Evolutionary conservation across 2,113 vertebrate genomes (phyloP), one percentile per base, ranked within the genome.

Genomic region (Parus major): DNA sequence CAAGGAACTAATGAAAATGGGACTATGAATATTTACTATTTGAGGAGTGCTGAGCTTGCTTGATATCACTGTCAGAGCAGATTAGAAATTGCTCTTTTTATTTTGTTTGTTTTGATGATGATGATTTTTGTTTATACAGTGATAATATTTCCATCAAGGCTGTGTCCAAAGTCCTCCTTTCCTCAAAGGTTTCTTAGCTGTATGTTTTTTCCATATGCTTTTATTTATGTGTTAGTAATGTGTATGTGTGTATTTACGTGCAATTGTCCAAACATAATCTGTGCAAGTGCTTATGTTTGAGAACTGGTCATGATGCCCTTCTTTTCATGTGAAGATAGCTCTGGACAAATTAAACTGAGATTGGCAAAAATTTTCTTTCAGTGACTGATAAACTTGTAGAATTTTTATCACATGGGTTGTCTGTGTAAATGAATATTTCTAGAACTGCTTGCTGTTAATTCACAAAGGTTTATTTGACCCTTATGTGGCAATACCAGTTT

Each of bases 1-100:
- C 56, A 46, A 82, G 50, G 63, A 83, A 85, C 55, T 81, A 56
- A 44, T 86, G 69, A 92, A 75, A 82, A 56, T 63, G 60, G 85
- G 57, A 47, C 88, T 88, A 7, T 60, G 70, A 90, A 57, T 86
- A 95, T 95, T 96, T 94, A 52, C 90, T 96, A 27, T 84, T 95
- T 95, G 70, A 94, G 77, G 69, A 95, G 76, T 77, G 42, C 81
- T 96, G 83, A 70, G 80, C 88, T 94, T 71, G 81, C 90, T 95
- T 96, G 60, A 80, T 97, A 88, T 61, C 71, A 64, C 44, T 66
- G 15, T 76, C 71, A 92, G 70, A 90, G 56, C 77, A 93, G 78
- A 96, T 96, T 96, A 93, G 88, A 96, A 97, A 97, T 91, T 50
- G 60, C 23, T 78, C 23, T 88, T 72, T 94, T 49, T 31, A 16